phyloP scores from a whole-genome alignment of 1,140 invertebrate genomes.

The Zophobas morio region DNA sequence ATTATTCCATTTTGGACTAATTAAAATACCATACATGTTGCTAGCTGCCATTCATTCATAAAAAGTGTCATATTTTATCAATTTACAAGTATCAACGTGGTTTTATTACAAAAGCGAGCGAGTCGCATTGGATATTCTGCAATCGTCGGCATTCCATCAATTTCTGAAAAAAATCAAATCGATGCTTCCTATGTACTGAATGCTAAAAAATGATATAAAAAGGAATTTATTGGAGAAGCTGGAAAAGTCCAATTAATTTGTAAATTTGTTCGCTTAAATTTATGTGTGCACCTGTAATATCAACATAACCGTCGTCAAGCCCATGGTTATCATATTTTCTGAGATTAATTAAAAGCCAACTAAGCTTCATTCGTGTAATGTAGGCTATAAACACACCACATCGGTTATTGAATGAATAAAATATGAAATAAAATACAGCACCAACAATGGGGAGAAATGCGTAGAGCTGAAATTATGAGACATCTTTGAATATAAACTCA shows the following conservation, averaged over 20 bases:
- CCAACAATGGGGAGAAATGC: background rate
- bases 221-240: background rate
- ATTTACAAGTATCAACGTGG: constrained; percentile 30
- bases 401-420: background rate
- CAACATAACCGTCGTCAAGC: background rate
- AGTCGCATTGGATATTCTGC: constrained; percentile 20
- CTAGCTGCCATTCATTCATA: constrained; percentile 30
- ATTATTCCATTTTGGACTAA: constrained; percentile 30
- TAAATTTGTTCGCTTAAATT: constrained; percentile 13
- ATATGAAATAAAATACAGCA: background rate
- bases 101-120: constrained; percentile 10
- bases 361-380: background rate
- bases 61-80: constrained; percentile 40
- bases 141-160: constrained; percentile 27
- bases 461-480: background rate
- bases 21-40: constrained; percentile 29
- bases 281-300: constrained; percentile 7
- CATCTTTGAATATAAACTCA: background rate
- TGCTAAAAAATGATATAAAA: constrained; percentile 18
- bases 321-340: background rate
- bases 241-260: constrained; percentile 6
- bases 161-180: constrained; percentile 28
- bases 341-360: constrained; percentile 4
- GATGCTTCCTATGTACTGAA: constrained; percentile 6
- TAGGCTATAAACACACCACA: background rate